Evolutionary conservation across 2,888 invertebrate genomes (phyloP).

Genomic region (Phyto melanocephala): DNA sequence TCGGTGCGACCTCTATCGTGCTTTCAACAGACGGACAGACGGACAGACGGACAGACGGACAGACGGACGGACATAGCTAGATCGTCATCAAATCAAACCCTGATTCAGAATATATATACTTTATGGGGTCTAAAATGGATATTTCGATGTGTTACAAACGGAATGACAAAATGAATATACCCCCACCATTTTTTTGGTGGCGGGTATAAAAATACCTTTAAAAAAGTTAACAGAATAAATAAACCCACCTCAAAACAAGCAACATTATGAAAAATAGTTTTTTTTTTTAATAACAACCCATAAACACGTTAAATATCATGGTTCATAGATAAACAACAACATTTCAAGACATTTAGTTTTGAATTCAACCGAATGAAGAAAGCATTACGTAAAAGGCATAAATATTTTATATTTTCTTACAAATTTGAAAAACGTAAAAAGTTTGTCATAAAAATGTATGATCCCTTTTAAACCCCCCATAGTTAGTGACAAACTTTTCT

Average conservation of each 20-base stretch:
- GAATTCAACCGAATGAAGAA: background rate
- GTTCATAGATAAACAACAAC: conserved; percentile 16
- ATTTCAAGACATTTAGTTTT: conserved; percentile 12
- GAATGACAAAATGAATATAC: too few species aligned
- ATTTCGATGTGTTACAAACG: too few species aligned
- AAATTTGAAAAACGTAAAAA: conserved; percentile 13
- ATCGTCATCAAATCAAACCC: too few species aligned
- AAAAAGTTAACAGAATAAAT: background rate
- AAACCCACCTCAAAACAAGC: background rate
- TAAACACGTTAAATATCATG: conserved; percentile 64
- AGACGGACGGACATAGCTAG: too few species aligned
- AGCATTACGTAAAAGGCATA: background rate
- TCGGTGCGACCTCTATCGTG: too few species aligned
- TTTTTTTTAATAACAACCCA: conserved; percentile 71
- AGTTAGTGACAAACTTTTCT: background rate
- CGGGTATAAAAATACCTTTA: background rate
- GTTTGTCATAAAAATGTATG: conserved; percentile 29
- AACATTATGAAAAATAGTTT: conserved; percentile 72
- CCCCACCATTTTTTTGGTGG: too few species aligned
- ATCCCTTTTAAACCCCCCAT: background rate
- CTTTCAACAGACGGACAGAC: too few species aligned
- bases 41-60: too few species aligned
- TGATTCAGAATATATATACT: too few species aligned
- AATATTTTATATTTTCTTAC: background rate
- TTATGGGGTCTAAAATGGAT: too few species aligned